phyloP scores from a whole-genome alignment of 2,113 vertebrate genomes.

The Anseranas semipalmata region DNA sequence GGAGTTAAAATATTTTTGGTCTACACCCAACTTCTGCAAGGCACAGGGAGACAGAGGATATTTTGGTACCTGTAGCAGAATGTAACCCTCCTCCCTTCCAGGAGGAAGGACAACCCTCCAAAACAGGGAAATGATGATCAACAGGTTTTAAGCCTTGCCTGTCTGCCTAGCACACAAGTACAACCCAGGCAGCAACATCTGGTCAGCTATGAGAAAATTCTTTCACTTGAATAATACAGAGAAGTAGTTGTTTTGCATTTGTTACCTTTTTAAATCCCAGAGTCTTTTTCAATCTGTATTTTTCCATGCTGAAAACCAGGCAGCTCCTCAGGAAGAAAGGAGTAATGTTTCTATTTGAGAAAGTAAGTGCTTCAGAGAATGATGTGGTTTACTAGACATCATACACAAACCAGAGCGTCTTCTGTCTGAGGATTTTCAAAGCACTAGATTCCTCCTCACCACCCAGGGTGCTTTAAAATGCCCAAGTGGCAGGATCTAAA shows the following conservation, averaged over 20 bases:
- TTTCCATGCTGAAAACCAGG: not conserved
- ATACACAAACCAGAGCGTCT: rapidly evolving
- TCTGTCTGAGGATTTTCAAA: constrained; percentile 8
- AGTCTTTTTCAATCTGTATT: not conserved
- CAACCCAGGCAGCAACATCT: not conserved
- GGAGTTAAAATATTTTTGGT: not conserved
- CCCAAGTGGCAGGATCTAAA: not conserved
- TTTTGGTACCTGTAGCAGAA: not conserved
- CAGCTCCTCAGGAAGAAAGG: not conserved
- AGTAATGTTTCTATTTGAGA: not conserved
- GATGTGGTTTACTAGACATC: not conserved
- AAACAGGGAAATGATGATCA: not conserved
- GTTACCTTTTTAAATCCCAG: not conserved
- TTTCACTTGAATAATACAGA: not conserved
- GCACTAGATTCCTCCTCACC: not conserved
- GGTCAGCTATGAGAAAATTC: not conserved
- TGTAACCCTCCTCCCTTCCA: not conserved
- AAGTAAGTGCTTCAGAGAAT: not conserved
- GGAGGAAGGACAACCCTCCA: not conserved
- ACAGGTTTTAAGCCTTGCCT: not conserved
- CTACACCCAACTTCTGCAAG: not conserved
- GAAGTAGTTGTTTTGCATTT: not conserved
- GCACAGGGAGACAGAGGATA: rapidly evolving
- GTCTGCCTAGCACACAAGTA: not conserved
- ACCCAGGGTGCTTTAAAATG: not conserved